phyloP scores from a whole-genome alignment of 1,140 invertebrate species.

The Drosophila insularis region DNA sequence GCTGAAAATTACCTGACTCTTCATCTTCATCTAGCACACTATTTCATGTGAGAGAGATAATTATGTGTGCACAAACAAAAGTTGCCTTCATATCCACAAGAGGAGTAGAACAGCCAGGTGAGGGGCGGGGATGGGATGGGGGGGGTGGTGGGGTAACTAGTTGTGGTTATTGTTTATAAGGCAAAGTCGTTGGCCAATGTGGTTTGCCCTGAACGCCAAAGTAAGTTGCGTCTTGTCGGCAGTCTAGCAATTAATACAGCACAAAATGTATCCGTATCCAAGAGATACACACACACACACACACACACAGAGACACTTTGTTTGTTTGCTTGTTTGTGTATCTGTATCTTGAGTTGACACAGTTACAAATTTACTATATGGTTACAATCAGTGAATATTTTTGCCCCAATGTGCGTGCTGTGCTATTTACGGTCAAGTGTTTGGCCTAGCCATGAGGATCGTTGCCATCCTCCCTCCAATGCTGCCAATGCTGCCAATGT shows the following conservation, averaged over 20 bases:
- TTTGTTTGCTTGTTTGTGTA: slow-evolving; percentile 22
- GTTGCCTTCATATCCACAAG: background rate
- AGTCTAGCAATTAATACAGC: slow-evolving; percentile 59
- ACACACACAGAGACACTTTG: background rate
- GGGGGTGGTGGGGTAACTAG: slow-evolving; percentile 42
- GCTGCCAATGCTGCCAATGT: slow-evolving; percentile 4
- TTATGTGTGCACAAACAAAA: slow-evolving; percentile 65
- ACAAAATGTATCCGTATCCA: slow-evolving; percentile 42
- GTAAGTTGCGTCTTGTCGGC: slow-evolving; percentile 10
- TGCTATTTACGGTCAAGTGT: slow-evolving; percentile 78
- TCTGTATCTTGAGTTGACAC: slow-evolving; percentile 46
- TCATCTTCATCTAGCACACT: slow-evolving; percentile 26
- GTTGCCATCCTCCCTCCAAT: background rate
- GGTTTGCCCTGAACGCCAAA: slow-evolving; percentile 63
- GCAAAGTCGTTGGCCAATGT: slow-evolving; percentile 61
- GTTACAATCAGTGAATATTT: slow-evolving; percentile 28
- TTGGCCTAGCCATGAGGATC: slow-evolving; percentile 37
- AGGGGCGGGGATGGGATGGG: background rate
- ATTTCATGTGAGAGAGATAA: slow-evolving; percentile 46
- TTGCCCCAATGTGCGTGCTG: slow-evolving; percentile 33
- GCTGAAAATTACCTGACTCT: slow-evolving; percentile 68
- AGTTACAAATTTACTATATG: slow-evolving; percentile 35
- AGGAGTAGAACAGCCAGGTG: background rate
- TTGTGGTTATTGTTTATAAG: slow-evolving; percentile 74
- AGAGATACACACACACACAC: slow-evolving; percentile 18